phyloP scores from a whole-genome alignment of 35 echinoderm and acorn worm species.

The Apostichopus californicus region DNA sequence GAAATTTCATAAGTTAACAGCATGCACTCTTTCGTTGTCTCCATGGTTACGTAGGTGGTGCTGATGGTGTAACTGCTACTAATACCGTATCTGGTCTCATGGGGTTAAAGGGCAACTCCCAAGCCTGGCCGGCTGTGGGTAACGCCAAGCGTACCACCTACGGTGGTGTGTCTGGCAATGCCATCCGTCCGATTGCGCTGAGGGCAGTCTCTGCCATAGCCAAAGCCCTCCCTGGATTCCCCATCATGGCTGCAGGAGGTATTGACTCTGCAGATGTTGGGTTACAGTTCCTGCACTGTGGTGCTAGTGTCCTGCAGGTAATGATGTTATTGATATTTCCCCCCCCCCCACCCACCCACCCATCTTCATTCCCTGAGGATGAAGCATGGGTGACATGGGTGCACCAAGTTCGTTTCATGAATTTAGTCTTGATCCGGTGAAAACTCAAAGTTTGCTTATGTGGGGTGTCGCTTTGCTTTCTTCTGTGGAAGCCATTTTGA shows the following conservation, averaged over 20 bases:
- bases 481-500: too few species aligned
- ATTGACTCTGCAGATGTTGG: slow-evolving; percentile 96
- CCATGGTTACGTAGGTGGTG: slow-evolving; percentile 61
- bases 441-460: too few species aligned
- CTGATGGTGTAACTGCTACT: slow-evolving; percentile 95
- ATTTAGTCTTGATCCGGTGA: too few species aligned
- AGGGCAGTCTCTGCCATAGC: slow-evolving; percentile 95
- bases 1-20: too few species aligned
- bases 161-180: slow-evolving; percentile 94
- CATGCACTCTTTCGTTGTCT: not conserved
- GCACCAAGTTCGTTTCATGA: too few species aligned
- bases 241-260: slow-evolving; percentile 90
- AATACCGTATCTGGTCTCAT: slow-evolving; percentile 98
- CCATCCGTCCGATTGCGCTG: slow-evolving; percentile 93
- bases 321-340: slow-evolving; percentile 57
- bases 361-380: too few species aligned
- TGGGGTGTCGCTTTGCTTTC: too few species aligned
- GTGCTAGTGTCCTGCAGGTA: slow-evolving; percentile 88
- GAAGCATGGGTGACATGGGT: too few species aligned
- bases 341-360: too few species aligned
- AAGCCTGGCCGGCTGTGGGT: slow-evolving; percentile 88
- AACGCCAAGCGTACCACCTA: slow-evolving; percentile 84
- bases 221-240: slow-evolving; percentile 83
- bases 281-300: slow-evolving; percentile 90
- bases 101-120: slow-evolving; percentile 78